Evolutionary conservation across 2,797 vertebrate genomes (phyloP), one percentile per base, ranked within the genome.

Genomic region (Notamacropus eugenii): DNA sequence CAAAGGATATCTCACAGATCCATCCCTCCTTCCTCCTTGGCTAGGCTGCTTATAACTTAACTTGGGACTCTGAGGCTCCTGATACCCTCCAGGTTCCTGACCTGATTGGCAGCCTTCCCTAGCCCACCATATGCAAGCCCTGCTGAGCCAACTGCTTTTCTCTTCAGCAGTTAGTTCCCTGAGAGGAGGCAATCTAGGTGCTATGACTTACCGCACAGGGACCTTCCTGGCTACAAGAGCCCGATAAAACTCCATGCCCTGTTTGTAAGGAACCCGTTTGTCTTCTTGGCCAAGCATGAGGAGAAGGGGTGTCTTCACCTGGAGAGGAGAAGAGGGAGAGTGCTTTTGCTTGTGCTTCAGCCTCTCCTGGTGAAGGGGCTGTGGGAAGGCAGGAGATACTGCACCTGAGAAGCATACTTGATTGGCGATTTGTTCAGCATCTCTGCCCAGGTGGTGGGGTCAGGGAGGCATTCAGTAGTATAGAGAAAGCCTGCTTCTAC

Each of bases 341-440:
- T 0, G 12, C 12, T 34, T 9, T 50, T 95, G 55, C 96, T 91
- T 93, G 16, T 56, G 62, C 55, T 50, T 87, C 55, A 1, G 5
- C 34, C 5, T 29, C 67, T 24, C 91, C 9, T 92, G 56, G n/a
- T 4, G 13, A 14, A 34, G 8, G 34, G 31, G 29, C 90, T 55
- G 50, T 16, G 0, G 92, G 14, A 0, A 24, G 54, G 40, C 28
- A 5, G 87, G 19, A 40, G 27, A 50, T 10, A 19, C 11, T 31
- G 28, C 97, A 99, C 99, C 99, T 97, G 98, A 95, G 98, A 54
- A 0, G 99, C 93, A 0, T 99, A 98, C 97, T 98, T 99, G 55
- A 99, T 99, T 24, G 99, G 99, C 0, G 99, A 99, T 97, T 99
- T 99, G 94, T 97, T 98, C 62, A 99, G 98, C 99, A 99, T 99